These are phyloP conservation scores for Patagioenas fasciata DNA, from an alignment of 2,113 vertebrate genomes.

Conservation along the genomic window DNA sequence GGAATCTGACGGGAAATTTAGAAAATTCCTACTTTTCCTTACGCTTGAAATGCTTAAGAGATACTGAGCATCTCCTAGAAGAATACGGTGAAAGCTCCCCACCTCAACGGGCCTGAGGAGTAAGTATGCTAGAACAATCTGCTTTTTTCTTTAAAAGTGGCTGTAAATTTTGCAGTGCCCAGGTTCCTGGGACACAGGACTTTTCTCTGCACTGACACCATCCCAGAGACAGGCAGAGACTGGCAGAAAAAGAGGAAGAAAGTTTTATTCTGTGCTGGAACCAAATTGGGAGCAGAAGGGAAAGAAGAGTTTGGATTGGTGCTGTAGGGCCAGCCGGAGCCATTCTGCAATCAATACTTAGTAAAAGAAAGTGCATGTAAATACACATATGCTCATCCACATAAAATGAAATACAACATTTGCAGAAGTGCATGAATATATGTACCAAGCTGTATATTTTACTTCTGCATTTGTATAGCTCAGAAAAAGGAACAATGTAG, in stretches of 20 bases:
- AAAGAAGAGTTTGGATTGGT: neutral
- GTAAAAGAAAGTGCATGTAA: neutral
- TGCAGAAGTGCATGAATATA: neutral
- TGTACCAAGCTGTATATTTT: neutral
- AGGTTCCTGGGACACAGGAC: rapidly evolving
- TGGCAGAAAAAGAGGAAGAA: neutral
- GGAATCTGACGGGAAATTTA: neutral
- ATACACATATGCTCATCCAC: rapidly evolving
- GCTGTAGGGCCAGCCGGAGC: neutral
- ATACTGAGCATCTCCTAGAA: neutral
- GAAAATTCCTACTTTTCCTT: neutral
- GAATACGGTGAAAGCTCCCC: neutral
- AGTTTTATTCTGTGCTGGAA: neutral
- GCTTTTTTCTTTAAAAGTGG: neutral
- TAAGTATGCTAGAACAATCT: neutral
- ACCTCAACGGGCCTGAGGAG: neutral
- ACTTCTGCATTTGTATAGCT: neutral
- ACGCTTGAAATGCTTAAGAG: neutral
- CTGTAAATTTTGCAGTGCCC: neutral
- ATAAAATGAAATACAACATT: neutral
- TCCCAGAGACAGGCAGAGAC: neutral
- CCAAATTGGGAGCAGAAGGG: neutral
- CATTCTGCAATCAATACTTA: neutral
- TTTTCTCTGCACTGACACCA: neutral
- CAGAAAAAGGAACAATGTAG: neutral